These are phyloP conservation scores for Taxidea taxus DNA, from an alignment of 2,113 vertebrate species.

Conservation along the genomic window DNA sequence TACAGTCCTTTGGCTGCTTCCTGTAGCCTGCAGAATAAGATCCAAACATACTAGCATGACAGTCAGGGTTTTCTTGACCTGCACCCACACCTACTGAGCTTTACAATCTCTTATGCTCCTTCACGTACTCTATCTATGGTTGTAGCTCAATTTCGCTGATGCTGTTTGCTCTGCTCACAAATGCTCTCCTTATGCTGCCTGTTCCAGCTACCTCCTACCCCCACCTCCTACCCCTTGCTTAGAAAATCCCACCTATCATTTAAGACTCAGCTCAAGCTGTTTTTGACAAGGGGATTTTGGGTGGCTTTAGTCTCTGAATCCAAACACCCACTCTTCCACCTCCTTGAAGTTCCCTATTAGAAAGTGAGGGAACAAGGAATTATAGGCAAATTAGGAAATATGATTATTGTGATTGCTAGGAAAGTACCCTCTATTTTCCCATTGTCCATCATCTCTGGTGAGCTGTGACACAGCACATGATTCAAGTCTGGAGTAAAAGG, in stretches of 20 bases:
- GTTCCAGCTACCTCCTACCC: constrained; percentile 58
- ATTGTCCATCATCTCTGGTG: neutral
- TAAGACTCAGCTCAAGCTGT: constrained; percentile 56
- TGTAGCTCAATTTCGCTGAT: neutral
- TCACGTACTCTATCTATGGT: neutral
- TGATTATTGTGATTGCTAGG: neutral
- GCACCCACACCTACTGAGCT: neutral
- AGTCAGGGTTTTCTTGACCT: neutral
- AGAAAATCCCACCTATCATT: constrained; percentile 51
- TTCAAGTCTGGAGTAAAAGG: neutral
- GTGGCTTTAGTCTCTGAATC: constrained; percentile 40
- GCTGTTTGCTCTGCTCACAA: constrained; percentile 17
- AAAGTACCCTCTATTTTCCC: neutral
- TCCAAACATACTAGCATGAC: neutral
- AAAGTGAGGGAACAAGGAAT: constrained; percentile 23
- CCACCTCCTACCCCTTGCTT: constrained; percentile 46
- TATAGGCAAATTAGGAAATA: neutral
- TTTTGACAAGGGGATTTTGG: constrained; percentile 44
- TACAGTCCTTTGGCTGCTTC: neutral
- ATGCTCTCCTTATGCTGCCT: constrained; percentile 32
- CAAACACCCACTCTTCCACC: constrained; percentile 45
- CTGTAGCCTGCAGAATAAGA: neutral
- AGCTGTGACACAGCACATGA: neutral
- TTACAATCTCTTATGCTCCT: neutral
- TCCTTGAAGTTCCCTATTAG: constrained; percentile 33